Conservation (phyloP, 1,140 invertebrate genomes). For the Plectrocnemia conspersa region DNA sequence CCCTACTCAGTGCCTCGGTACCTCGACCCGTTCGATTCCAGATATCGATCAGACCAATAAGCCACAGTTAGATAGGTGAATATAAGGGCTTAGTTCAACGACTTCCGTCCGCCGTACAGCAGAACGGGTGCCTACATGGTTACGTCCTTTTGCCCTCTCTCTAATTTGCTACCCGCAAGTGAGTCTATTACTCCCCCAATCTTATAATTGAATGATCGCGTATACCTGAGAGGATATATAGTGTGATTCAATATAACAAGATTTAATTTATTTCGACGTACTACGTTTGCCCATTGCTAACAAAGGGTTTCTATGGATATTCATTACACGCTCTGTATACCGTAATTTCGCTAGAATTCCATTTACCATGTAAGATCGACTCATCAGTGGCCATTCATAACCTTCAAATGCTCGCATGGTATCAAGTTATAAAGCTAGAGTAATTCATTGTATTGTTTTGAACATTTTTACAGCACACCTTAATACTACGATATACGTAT, state of each 20-base stretch:
- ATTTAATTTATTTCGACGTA: slow-evolving; percentile 12
- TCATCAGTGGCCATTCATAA: too few species aligned
- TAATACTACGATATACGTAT: too few species aligned
- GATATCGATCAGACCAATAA: slow-evolving; percentile 22
- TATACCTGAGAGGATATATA: too few species aligned
- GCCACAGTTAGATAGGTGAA: slow-evolving; percentile 24
- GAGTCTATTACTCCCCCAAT: neutral
- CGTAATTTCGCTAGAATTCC: neutral
- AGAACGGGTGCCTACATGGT: neutral
- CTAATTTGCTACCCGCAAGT: neutral
- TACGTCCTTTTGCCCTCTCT: neutral
- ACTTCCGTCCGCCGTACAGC: slow-evolving; percentile 17
- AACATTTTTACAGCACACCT: too few species aligned
- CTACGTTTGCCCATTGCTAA: too few species aligned
- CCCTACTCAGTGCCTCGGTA: slow-evolving; percentile 8
- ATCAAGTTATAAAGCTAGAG: too few species aligned
- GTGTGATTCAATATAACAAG: neutral
- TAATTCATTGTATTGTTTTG: too few species aligned
- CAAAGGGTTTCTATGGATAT: slow-evolving; percentile 7
- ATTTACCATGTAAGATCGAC: too few species aligned
- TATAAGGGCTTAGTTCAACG: slow-evolving; percentile 24
- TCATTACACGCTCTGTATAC: neutral
- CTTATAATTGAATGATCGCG: neutral
- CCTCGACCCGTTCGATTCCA: slow-evolving; percentile 16
- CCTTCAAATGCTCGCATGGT: too few species aligned